A percentile compares a stretch with the other conserved stretches of the same genome.
Evolutionary conservation across 1,140 invertebrate genomes (phyloP).

Genomic region (Drosophila pachea): DNA sequence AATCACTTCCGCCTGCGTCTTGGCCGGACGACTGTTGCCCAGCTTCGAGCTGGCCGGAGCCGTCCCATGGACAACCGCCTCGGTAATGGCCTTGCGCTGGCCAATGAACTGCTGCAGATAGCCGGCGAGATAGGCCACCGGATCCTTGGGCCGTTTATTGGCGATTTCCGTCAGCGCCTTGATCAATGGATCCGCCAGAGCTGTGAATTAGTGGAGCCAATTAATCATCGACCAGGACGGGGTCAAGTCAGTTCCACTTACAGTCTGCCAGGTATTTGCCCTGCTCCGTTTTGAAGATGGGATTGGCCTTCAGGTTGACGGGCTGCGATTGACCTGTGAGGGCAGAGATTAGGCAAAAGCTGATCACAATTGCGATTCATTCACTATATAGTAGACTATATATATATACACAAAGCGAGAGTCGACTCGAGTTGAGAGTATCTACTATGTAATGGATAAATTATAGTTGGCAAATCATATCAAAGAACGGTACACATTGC

Average conservation of each 20-base stretch:
- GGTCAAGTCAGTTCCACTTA: constrained; percentile 79
- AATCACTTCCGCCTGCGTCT: constrained; percentile 45
- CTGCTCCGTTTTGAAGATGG: constrained; percentile 89
- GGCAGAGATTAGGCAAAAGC: constrained; percentile 5
- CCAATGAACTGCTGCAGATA: constrained; percentile 86
- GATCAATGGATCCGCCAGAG: constrained; percentile 90
- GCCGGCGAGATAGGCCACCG: constrained; percentile 88
- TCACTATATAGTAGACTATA: background rate
- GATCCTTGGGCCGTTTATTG: constrained; percentile 88
- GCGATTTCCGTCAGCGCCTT: constrained; percentile 92
- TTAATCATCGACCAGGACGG: no score
- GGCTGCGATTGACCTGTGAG: constrained; percentile 79
- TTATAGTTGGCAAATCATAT: constrained; percentile 57
- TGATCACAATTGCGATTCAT: background rate
- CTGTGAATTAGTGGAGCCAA: constrained; percentile 77
- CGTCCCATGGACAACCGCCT: constrained; percentile 53
- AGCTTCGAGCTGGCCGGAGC: constrained; percentile 35
- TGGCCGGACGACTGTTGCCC: constrained; percentile 15
- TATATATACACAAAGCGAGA: constrained; percentile 58
- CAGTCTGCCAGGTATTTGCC: constrained; percentile 89
- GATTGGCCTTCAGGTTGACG: constrained; percentile 83
- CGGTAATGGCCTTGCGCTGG: constrained; percentile 60
- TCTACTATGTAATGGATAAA: constrained; percentile 48
- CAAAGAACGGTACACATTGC: constrained; percentile 56
- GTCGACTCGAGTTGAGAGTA: constrained; percentile 33